Conservation (phyloP, 2,113 vertebrate genomes). For the Mastomys coucha region DNA sequence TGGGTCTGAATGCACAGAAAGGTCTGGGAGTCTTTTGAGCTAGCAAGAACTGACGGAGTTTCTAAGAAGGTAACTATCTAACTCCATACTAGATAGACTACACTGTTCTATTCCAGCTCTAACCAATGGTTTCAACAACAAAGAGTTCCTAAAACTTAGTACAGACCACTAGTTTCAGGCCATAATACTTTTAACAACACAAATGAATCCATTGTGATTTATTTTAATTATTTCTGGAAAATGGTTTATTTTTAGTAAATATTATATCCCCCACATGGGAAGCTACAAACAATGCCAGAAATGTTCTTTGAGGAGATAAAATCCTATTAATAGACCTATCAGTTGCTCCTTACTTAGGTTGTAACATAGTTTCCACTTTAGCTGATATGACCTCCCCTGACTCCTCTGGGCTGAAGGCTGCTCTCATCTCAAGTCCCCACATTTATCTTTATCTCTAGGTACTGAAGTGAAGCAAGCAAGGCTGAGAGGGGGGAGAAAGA, state of each 20-base stretch:
- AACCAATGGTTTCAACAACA: neutral
- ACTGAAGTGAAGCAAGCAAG: constrained; percentile 46
- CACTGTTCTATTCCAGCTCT: neutral
- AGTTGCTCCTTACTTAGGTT: constrained; percentile 76
- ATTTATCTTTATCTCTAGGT: constrained; percentile 68
- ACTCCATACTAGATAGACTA: neutral
- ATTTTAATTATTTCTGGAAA: constrained; percentile 71
- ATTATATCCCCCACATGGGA: constrained; percentile 75
- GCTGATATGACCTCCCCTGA: constrained; percentile 77
- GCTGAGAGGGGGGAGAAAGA: neutral
- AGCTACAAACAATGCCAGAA: constrained; percentile 73
- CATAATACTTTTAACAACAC: constrained; percentile 57
- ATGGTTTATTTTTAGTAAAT: constrained; percentile 79
- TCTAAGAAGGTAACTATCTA: constrained; percentile 31
- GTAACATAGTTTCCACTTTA: constrained; percentile 81
- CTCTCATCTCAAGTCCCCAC: constrained; percentile 60
- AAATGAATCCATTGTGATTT: constrained; percentile 64
- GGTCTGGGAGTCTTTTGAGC: neutral
- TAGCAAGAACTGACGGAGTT: neutral
- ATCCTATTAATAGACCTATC: constrained; percentile 82
- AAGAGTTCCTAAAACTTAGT: constrained; percentile 11
- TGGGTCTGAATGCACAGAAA: neutral
- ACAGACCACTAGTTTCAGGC: constrained; percentile 49
- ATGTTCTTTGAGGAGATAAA: constrained; percentile 77
- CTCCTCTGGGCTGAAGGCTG: constrained; percentile 60